Evolutionary conservation across 2,113 vertebrate genomes (phyloP).

Genomic region (Saccopteryx leptura): DNA sequence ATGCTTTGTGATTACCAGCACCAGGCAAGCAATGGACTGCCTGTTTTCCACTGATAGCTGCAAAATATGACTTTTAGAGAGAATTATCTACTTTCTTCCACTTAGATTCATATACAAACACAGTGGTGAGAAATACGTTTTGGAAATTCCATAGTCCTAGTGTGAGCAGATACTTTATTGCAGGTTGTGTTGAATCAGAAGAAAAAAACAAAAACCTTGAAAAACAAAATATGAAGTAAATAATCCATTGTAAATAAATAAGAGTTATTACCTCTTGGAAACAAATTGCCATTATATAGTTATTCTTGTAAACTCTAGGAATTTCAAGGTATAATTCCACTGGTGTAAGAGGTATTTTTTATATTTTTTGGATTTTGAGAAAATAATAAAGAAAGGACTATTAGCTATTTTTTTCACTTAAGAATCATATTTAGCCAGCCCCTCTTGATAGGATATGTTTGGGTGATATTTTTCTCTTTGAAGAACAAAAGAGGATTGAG

Average conservation of each 20-base stretch:
- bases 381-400: constrained; percentile 23
- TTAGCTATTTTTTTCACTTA: neutral
- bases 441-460: neutral
- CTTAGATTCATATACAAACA: constrained; percentile 79
- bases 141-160: constrained; percentile 57
- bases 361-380: neutral
- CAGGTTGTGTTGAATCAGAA: constrained; percentile 2
- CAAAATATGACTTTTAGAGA: constrained; percentile 74
- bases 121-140: constrained; percentile 59
- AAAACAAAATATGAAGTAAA: constrained; percentile 53
- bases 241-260: constrained; percentile 36
- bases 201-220: neutral
- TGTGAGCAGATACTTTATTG: neutral
- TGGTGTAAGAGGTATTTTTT: neutral
- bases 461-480: constrained; percentile 34
- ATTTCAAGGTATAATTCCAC: neutral
- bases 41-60: constrained; percentile 69
- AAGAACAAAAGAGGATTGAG: neutral
- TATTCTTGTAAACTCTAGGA: constrained; percentile 36
- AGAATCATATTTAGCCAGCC: neutral
- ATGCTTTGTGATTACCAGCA: constrained; percentile 72
- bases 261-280: neutral
- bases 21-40: constrained; percentile 23
- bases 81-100: constrained; percentile 67
- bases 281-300: neutral